Percentiles rank a stretch among this genome's conserved stretches.
phyloP scores from a whole-genome alignment of 1,140 invertebrate genomes.

The Frieseomelitta varia region DNA sequence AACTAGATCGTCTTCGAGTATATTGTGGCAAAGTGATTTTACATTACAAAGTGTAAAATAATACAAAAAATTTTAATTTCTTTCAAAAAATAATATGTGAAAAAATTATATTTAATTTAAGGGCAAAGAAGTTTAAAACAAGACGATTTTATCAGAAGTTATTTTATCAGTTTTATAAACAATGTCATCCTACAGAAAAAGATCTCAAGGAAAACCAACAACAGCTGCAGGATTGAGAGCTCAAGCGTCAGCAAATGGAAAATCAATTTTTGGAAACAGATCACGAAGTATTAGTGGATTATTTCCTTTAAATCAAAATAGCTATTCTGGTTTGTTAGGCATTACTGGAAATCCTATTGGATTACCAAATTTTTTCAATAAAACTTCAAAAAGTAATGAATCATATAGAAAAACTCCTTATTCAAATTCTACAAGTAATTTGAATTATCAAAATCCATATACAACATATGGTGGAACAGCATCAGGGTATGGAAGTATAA shows the following conservation, averaged over 20 bases:
- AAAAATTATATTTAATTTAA: neutral
- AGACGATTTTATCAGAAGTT: conserved; percentile 15
- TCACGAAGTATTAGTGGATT: conserved; percentile 80
- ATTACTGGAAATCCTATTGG: conserved; percentile 66
- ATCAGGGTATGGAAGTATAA: conserved; percentile 85
- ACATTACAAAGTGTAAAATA: neutral
- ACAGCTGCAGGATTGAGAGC: conserved; percentile 80
- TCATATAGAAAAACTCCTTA: conserved; percentile 75
- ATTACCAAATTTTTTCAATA: conserved; percentile 70
- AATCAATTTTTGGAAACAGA: conserved; percentile 80
- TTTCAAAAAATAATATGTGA: conserved; percentile 24
- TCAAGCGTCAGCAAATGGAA: conserved; percentile 80
- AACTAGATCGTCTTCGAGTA: conserved; percentile 47
- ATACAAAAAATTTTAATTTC: neutral
- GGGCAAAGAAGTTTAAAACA: neutral
- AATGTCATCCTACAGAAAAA: conserved; percentile 79
- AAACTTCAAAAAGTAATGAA: conserved; percentile 66
- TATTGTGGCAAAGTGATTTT: conserved; percentile 5
- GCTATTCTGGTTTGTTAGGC: conserved; percentile 73
- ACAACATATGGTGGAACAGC: conserved; percentile 85
- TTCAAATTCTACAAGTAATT: conserved; percentile 76
- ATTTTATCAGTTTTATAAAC: conserved; percentile 46
- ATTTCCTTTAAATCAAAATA: conserved; percentile 75
- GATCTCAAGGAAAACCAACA: conserved; percentile 78
- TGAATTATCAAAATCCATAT: conserved; percentile 80